Evolutionary conservation across 2,113 vertebrate genomes (phyloP), one percentile per base, ranked within the genome.

Genomic region (Petrocephalus microphthalmus): DNA sequence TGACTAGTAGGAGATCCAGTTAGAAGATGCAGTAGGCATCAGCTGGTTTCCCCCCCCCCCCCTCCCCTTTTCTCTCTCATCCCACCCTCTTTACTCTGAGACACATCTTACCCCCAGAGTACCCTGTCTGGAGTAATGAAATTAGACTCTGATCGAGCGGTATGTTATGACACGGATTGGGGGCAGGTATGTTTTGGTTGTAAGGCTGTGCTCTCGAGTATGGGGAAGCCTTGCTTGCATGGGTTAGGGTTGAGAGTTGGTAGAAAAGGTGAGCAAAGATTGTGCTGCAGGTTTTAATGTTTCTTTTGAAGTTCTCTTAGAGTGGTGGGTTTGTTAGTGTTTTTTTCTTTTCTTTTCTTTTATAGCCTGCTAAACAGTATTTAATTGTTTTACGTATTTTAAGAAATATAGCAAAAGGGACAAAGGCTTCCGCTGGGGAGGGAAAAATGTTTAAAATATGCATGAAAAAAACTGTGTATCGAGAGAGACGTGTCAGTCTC

Each of bases 291-390:
- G 88, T 92, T 84, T 91, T 87, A 87, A 89, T 85, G 86, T 92
- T 90, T 92, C 71, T 54, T 54, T 54, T 54, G n/a, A 89, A 87
- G 88, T 90, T 91, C 54, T 93, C 90, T 89, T 88, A 87, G 85
- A 91, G 85, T 29, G 87, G 20, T 25, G 2, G 78, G 87, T 92
- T 67, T 29, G 87, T 90, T 93, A 91, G 84, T 89, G 53, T 81
- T 86, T 87, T 90, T 90, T 86, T 90, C 89, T 56, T 91, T 86
- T 90, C 89, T 56, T 91, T 85, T 51, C 91, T 92, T 92, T 92
- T 92, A 93, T 94, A 94, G 93, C 90, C 91, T 92, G 93, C 92
- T 92, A 91, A 93, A 94, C 94, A 96, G 94, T 95, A 94, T 95
- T 95, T 93, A 91, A 92, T 94, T 94, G 94, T 93, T 94, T 91